phyloP scores from a whole-genome alignment of 2,888 invertebrate genomes.

The Pyrrhosoma nymphula region DNA sequence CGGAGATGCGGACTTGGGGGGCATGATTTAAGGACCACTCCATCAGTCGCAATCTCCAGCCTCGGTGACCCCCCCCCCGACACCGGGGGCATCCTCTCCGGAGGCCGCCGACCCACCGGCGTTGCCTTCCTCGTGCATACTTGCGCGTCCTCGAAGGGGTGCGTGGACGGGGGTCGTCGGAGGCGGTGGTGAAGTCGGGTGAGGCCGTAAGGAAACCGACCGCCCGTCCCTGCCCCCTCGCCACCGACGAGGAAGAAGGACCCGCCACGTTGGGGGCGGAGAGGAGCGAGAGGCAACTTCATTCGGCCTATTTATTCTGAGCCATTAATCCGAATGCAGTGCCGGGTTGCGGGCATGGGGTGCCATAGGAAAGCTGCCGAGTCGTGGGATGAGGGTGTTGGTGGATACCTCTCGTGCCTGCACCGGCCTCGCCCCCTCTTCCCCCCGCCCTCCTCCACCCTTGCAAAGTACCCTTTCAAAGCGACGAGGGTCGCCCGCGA shows the following conservation, averaged over 20 bases:
- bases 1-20: slow-evolving; percentile 31
- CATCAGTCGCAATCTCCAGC: slow-evolving; percentile 68
- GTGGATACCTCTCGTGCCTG: neutral
- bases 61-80: neutral
- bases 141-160: neutral
- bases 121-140: neutral
- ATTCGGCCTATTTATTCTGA: slow-evolving; percentile 72
- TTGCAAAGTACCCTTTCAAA: too few relatives aligned
- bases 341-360: neutral
- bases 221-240: neutral
- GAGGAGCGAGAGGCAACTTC: slow-evolving; percentile 22
- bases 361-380: slow-evolving; percentile 22
- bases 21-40: slow-evolving; percentile 69
- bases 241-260: neutral
- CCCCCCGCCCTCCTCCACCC: neutral
- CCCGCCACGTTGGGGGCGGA: neutral
- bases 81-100: neutral
- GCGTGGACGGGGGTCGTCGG: too few relatives aligned
- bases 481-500: too few relatives aligned
- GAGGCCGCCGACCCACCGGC: slow-evolving; percentile 22
- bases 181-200: neutral
- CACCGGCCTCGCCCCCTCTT: neutral
- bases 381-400: neutral
- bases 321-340: slow-evolving; percentile 71
- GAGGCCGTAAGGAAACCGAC: neutral